A percentile compares a stretch with the other conserved stretches of the same genome.
Conservation (phyloP, 2,888 invertebrate genomes). For the Scaptomyza flava region DNA sequence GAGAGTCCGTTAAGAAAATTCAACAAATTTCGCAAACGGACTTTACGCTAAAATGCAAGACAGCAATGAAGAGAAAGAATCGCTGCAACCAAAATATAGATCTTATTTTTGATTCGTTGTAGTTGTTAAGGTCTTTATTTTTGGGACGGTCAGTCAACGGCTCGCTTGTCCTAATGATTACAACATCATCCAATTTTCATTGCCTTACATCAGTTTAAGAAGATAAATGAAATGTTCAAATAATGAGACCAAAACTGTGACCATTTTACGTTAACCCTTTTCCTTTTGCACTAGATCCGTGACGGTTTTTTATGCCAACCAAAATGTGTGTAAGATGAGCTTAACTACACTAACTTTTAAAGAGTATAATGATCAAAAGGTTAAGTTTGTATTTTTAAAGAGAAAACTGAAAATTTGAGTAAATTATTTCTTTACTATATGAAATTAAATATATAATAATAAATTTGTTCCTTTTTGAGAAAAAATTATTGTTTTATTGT, state of each 20-base stretch:
- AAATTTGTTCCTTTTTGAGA: no score
- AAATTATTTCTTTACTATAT: no score
- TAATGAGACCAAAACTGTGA: constrained; percentile 60
- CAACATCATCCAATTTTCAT: constrained; percentile 75
- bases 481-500: not conserved
- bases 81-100: constrained; percentile 26
- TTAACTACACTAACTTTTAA: constrained; percentile 19
- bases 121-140: constrained; percentile 1
- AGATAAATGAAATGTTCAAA: constrained; percentile 77
- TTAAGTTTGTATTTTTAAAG: not conserved
- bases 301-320: constrained; percentile 41
- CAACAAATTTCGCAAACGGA: constrained; percentile 25
- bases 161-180: constrained; percentile 62
- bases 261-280: constrained; percentile 61
- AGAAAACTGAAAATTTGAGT: no score
- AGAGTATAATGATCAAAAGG: not conserved
- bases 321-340: constrained; percentile 15
- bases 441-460: no score
- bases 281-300: constrained; percentile 32
- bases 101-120: not conserved
- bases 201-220: constrained; percentile 71
- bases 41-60: constrained; percentile 15
- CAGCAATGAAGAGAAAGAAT: not conserved
- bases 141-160: constrained; percentile 33
- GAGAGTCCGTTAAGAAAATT: constrained; percentile 39